Evolutionary conservation across 2,888 invertebrate genomes (phyloP).

Genomic region (Acholoe squamosa): DNA sequence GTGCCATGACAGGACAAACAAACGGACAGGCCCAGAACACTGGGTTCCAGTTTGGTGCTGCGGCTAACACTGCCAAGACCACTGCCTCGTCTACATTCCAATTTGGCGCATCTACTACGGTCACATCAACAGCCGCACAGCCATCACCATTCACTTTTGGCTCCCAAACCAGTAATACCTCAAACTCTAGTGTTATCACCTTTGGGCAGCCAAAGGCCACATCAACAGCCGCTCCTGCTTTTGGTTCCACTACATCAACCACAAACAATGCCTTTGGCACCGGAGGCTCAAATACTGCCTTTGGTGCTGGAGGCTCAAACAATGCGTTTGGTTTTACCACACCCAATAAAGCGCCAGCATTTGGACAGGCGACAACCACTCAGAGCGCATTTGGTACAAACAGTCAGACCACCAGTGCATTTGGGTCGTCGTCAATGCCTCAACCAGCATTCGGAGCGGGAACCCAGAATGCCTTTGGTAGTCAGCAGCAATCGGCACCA

Average conservation of each 20-base stretch:
- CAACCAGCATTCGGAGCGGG: background rate
- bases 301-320: background rate
- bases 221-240: background rate
- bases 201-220: constrained; percentile 19
- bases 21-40: constrained; percentile 13
- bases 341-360: background rate
- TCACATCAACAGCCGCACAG: constrained; percentile 7
- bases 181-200: constrained; percentile 11
- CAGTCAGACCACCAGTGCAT: background rate
- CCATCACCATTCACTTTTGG: constrained; percentile 26
- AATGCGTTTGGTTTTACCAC: background rate
- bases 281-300: background rate
- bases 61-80: background rate
- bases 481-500: background rate
- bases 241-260: background rate
- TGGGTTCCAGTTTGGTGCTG: constrained; percentile 39
- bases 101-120: constrained; percentile 6
- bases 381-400: constrained; percentile 17
- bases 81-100: constrained; percentile 8
- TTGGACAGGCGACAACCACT: constrained; percentile 28
- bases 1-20: background rate
- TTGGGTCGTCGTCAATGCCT: background rate
- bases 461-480: background rate
- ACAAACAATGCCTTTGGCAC: constrained; percentile 1
- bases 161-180: background rate